These are phyloP conservation scores for Leucophenga montana DNA, from an alignment of 2,888 invertebrate genomes.

Conservation along the genomic window DNA sequence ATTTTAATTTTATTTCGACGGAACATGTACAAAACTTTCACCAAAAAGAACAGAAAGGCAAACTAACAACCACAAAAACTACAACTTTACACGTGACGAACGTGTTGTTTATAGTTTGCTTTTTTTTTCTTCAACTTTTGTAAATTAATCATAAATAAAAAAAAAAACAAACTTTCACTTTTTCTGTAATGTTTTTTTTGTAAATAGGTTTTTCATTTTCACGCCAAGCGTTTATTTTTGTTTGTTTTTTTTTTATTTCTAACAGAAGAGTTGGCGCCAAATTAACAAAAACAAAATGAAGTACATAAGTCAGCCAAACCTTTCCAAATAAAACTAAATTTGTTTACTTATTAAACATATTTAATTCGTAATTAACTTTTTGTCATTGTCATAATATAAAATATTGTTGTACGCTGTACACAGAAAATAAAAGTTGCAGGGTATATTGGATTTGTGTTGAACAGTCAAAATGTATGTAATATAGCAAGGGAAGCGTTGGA, in stretches of 20 bases:
- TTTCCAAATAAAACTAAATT: constrained; percentile 53
- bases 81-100: constrained; percentile 11
- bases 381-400: background rate
- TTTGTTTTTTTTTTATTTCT: background rate
- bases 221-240: background rate
- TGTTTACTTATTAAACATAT: constrained; percentile 58
- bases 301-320: background rate
- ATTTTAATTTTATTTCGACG: too few relatives aligned
- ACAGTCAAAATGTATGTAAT: too few relatives aligned
- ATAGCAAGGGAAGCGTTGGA: too few relatives aligned
- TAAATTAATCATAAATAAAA: background rate
- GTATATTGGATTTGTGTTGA: too few relatives aligned
- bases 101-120: constrained; percentile 1
- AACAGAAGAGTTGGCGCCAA: background rate
- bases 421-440: too few relatives aligned
- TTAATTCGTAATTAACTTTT: constrained; percentile 44
- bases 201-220: background rate
- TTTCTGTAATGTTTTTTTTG: constrained; percentile 12
- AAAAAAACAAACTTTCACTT: constrained; percentile 23
- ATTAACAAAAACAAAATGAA: background rate
- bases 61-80: background rate
- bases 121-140: constrained; percentile 3
- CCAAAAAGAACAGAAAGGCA: background rate
- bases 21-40: too few relatives aligned
- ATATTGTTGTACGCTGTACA: too few relatives aligned